phyloP scores from a whole-genome alignment of 2,888 invertebrate genomes.

The Agrotis exclamationis region DNA sequence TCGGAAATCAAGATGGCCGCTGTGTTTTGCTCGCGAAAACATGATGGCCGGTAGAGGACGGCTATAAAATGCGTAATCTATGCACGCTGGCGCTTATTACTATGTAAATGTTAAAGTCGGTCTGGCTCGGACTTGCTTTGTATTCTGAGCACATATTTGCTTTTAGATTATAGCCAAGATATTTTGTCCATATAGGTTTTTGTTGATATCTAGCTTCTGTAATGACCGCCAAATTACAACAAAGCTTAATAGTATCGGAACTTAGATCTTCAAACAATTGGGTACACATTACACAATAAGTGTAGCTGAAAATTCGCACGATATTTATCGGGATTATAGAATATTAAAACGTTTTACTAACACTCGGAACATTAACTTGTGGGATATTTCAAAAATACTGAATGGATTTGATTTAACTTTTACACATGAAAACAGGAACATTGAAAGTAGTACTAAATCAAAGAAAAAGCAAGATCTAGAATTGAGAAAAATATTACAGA shows the following conservation, averaged over 20 bases:
- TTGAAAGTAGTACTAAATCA: neutral
- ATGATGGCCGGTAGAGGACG: slow-evolving; percentile 24
- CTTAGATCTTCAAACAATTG: neutral
- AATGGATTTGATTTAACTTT: neutral
- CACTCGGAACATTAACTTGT: neutral
- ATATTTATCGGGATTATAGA: neutral
- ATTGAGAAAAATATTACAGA: neutral
- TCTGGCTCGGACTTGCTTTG: slow-evolving; percentile 24
- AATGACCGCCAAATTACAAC: neutral
- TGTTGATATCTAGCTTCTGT: neutral
- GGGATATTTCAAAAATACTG: neutral
- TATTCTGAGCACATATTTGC: slow-evolving; percentile 26
- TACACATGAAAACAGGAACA: neutral
- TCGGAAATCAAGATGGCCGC: slow-evolving; percentile 63
- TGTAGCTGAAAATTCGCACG: neutral
- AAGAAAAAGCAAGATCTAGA: neutral
- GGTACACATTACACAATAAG: no score
- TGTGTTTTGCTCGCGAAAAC: slow-evolving; percentile 48
- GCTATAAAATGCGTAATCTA: slow-evolving; percentile 55
- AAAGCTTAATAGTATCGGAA: neutral
- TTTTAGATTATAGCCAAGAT: neutral
- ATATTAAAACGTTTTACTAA: slow-evolving; percentile 1
- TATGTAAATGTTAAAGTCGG: slow-evolving; percentile 48
- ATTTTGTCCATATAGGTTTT: neutral
- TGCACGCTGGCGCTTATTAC: slow-evolving; percentile 40